Base-by-base conservation (phyloP, 2,797 vertebrate genomes). In the Chanos chanos region DNA sequence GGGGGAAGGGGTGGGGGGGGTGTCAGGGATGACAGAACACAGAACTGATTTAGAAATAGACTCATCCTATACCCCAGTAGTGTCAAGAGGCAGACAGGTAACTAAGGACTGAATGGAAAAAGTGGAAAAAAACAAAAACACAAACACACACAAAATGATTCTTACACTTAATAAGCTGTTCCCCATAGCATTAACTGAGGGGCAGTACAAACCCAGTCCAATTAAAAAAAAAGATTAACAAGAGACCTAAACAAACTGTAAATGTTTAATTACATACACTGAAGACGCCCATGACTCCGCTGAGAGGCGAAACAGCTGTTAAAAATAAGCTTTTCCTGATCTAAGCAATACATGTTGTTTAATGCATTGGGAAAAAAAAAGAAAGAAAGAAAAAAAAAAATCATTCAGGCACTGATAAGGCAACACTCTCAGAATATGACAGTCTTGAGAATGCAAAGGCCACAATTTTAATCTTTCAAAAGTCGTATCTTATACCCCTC, bases 341-440 rank as follows among this genome's bases (percentile, higher is more conserved):
- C 82, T 82, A 82, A 77, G 78, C 78, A 74, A 80, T 81, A 82
- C 85, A 85, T 86, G 84, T 87, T 89, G 89, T 85, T 79, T 81
- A 86, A 87, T 86, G 84, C 81, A 63, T 84, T 86, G 77, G 84
- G 81, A 87, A 89, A 85, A 83, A 60, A 40, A 39, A 56, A 47
- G 19, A 33, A 52, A 45, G 50, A 25, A 57, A 57, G 53, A 34
- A 57, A 27, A 80, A 87, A 89, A 89, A 86, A 86, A 87, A 84
- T 85, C 91, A 82, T 88, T 91, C 86, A 92, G 90, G 90, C 90
- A 92, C 90, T 91, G 88, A 87, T 87, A 89, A 91, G 87, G 89
- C 86, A 87, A 91, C 90, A 89, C 86, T 89, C 89, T 90, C 87
- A 87, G 81, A 84, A 86, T 79, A 85, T 85, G 87, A 89, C 86